These are phyloP conservation scores for Clivina fossor DNA, from an alignment of 2,888 invertebrate genomes.

Conservation along the genomic window DNA sequence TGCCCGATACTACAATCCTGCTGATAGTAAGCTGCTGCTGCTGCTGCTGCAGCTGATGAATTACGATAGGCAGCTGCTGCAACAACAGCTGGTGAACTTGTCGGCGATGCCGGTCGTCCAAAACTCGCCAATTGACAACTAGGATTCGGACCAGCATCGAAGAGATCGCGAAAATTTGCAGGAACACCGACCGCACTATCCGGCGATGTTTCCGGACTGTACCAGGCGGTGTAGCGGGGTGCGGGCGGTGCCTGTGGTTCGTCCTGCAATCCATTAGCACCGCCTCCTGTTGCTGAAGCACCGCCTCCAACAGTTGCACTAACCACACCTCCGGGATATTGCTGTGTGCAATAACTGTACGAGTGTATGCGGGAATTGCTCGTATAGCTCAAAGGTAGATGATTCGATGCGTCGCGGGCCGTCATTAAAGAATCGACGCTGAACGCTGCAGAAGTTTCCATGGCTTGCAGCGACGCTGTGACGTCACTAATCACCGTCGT, in stretches of 20 bases:
- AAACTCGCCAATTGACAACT: conserved; percentile 52
- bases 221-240: conserved; percentile 58
- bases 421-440: conserved; percentile 67
- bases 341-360: conserved; percentile 58
- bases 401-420: conserved; percentile 47
- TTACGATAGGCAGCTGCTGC: conserved; percentile 57
- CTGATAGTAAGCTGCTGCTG: conserved; percentile 59
- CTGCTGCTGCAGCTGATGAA: conserved; percentile 57
- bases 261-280: too few relatives aligned
- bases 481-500: conserved; percentile 51
- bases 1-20: conserved; percentile 61
- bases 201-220: conserved; percentile 57
- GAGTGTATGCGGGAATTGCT: conserved; percentile 48
- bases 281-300: conserved; percentile 51
- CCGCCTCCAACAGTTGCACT: conserved; percentile 48
- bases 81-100: conserved; percentile 55
- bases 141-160: conserved; percentile 50
- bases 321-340: conserved; percentile 47
- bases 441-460: conserved; percentile 57
- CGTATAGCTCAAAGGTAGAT: conserved; percentile 42
- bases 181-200: conserved; percentile 42
- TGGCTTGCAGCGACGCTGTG: conserved; percentile 50
- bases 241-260: conserved; percentile 42
- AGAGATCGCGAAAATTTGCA: conserved; percentile 46
- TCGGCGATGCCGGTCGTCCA: conserved; percentile 46